Evolutionary conservation across 2,113 vertebrate species (phyloP).

Genomic region (Thinocorus orbignyianus): DNA sequence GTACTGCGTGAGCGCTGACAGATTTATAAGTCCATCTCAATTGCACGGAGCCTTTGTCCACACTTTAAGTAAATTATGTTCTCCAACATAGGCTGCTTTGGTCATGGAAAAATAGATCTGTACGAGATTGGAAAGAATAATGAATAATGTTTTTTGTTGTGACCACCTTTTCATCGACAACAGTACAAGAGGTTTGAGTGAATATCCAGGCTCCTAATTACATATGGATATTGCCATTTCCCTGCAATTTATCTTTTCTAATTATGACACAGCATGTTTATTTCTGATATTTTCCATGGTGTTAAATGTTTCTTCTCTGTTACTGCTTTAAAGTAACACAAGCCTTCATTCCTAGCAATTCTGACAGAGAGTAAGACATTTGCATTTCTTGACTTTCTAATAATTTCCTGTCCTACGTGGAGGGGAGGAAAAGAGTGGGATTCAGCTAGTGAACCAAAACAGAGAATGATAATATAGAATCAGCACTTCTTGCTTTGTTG

Average conservation of each 20-base stretch:
- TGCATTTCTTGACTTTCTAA: background rate
- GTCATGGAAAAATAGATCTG: slow-evolving; percentile 26
- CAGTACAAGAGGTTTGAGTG: background rate
- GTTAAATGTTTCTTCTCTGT: background rate
- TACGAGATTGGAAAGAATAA: background rate
- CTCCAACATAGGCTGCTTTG: background rate
- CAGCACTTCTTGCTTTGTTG: background rate
- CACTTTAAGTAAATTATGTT: background rate
- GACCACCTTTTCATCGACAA: background rate
- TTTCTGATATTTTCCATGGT: background rate
- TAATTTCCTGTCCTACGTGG: background rate
- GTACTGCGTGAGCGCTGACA: background rate
- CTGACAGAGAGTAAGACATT: background rate
- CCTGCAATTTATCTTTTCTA: background rate
- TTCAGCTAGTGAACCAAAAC: background rate
- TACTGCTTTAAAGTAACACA: background rate
- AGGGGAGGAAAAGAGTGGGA: background rate
- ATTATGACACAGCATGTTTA: background rate
- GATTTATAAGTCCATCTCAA: background rate
- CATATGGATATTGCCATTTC: background rate
- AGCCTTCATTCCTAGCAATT: background rate
- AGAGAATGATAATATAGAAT: background rate
- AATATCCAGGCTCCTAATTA: background rate
- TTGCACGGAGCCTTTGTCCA: background rate
- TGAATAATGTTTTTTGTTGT: background rate